Evolutionary conservation across 2,113 vertebrate genomes (phyloP), one percentile per base, ranked within the genome.

Genomic region (Nothocercus julius): DNA sequence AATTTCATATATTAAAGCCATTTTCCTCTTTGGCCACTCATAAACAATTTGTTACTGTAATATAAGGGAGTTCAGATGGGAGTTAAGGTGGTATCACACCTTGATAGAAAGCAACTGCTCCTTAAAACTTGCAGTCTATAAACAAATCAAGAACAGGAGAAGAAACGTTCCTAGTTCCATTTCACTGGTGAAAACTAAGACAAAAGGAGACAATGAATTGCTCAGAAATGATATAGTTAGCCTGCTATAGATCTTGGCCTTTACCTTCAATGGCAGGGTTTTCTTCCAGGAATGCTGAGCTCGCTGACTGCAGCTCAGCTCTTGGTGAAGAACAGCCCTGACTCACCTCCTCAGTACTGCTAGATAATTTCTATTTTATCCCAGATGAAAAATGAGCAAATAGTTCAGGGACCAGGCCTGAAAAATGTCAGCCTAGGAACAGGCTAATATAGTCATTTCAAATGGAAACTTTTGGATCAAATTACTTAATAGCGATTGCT

Each of bases 281-380:
- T 17, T 0, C 1, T 0, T 20, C 9, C 0, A 1, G 30, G 34
- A 36, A 59, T 49, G 27, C 13, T 47, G 70, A 77, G 19, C 22
- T 20, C 0, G 0, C 51, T 56, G 40, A n/a, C 27, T 44, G 32
- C 32, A 51, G 25, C 19, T 70, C 7, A 2, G 10, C 9, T 91
- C 51, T 58, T 11, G 2, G 1, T 59, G 51, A 38, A 7, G 28
- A 78, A 20, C 49, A 64, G 36, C 9, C 34, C 0, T 38, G 0
- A 51, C 0, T 2, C 34, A 67, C 12, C 27, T 13, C 1, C 4
- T 6, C 63, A 74, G 22, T 15, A 68, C 40, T 9, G 54, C 63
- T 17, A 7, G 32, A 32, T 34, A 12, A 21, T 58, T 77, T 63
- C 32, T 87, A 34, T 36, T 76, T 14, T 15, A 30, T 8, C 32